Evolutionary conservation across 2,113 vertebrate species (phyloP), one percentile per base, ranked within the genome.

Genomic region (Oncorhynchus mykiss): DNA sequence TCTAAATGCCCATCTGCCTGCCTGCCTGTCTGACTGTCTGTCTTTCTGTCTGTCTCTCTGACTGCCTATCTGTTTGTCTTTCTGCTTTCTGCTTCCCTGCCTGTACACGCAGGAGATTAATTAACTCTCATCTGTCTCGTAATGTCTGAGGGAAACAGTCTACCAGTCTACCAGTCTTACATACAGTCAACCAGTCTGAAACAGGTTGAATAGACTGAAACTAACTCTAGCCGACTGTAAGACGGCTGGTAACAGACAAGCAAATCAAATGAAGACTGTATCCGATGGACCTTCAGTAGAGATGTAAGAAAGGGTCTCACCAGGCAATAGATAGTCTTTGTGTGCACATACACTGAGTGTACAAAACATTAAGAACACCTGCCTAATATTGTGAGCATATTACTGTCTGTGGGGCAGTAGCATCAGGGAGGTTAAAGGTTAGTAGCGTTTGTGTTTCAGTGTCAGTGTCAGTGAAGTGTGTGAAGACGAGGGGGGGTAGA

Each of bases 361-460:
- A 45, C 39, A 45, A 45, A 45, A 45, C 39, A 45, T 45, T 11
- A 45, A 45, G 39, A 3, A 45, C 39, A 45, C 39, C 39, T 11
- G 39, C 39, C 39, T 45, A 45, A 45, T 45, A 45, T 45, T 73
- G 14, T 62, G 29, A 54, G 51, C 57, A 51, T 71, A 13, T 51
- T 80, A 57, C 4, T 20, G 16, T 27, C 9, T 66, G 67, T 72
- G 77, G 69, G 70, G 22, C 77, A 72, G 78, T 73, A 70, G 84
- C 78, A 82, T 86, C 65, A 49, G 70, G 25, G 71, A 84, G 88
- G 89, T 89, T 76, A 88, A 85, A 89, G 91, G 88, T 91, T 54
- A 85, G 67, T 34, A 69, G 80, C 85, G 89, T 92, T 90, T 91
- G 89, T 91, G 89, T 92, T 93, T 88, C 86, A 85, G 88, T 91